A percentile compares a stretch with the other conserved stretches of the same genome.
Evolutionary conservation across 1,140 invertebrate genomes (phyloP).

Genomic region (Eueides isabella): DNA sequence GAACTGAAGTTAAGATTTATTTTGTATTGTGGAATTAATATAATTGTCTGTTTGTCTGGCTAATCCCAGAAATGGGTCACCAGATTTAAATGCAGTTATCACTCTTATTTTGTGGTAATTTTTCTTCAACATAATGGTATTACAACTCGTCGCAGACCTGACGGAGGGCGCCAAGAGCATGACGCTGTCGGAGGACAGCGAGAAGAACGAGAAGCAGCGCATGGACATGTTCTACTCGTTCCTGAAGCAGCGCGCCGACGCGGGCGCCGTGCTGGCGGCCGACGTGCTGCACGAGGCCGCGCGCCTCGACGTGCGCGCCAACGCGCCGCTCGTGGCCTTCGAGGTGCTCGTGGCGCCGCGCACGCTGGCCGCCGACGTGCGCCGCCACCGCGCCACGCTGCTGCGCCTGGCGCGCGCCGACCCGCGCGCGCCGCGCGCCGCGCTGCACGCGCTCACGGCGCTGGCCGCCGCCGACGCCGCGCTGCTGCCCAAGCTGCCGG

Average conservation of each 20-base stretch:
- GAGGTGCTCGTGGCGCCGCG: conserved; percentile 94
- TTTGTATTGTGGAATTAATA: no score
- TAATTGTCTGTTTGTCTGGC: no score
- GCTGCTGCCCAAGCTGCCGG: conserved; percentile 94
- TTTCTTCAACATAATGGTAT: no score
- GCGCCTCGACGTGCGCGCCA: conserved; percentile 96
- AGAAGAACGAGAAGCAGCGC: conserved; percentile 97
- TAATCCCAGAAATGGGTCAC: no score
- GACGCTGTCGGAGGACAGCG: conserved; percentile 97
- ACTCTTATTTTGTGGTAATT: no score
- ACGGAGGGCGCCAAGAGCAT: conserved; percentile 92
- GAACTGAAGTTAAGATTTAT: no score
- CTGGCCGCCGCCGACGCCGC: conserved; percentile 91
- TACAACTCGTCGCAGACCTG: conserved; percentile 89
- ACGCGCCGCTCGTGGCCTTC: conserved; percentile 95
- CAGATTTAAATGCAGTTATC: no score
- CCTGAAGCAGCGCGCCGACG: conserved; percentile 89
- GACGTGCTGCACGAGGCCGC: conserved; percentile 97
- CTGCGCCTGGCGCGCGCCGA: conserved; percentile 95
- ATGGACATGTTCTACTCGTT: conserved; percentile 97
- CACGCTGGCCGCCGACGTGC: conserved; percentile 89
- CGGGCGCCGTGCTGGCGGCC: conserved; percentile 84
- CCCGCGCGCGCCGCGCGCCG: conserved; percentile 95
- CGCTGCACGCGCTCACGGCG: conserved; percentile 97
- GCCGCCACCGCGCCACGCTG: conserved; percentile 87